Evolutionary conservation across 2,888 invertebrate genomes (phyloP).

Genomic region (Sepiola atlantica): DNA sequence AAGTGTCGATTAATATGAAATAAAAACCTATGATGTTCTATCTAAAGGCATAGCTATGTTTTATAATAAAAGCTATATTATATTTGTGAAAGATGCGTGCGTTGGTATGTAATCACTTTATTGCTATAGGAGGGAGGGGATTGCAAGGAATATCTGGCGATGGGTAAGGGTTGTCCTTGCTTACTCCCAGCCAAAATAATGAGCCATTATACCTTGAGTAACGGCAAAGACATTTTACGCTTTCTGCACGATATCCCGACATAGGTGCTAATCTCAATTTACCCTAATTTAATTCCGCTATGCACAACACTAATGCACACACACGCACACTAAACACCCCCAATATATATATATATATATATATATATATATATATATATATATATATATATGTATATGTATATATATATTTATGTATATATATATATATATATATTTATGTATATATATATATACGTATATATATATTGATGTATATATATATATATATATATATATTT

Average conservation of each 20-base stretch:
- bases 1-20: no score
- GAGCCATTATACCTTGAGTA: constrained; percentile 18
- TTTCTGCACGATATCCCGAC: neutral
- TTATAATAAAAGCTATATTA: no score
- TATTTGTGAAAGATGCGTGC: no score
- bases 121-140: no score
- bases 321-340: neutral
- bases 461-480: neutral
- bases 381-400: neutral
- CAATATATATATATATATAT: no score
- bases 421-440: neutral
- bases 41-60: no score
- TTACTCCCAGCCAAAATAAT: constrained; percentile 18
- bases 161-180: neutral
- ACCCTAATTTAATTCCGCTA: constrained; percentile 4
- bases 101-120: no score
- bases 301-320: neutral
- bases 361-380: neutral
- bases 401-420: neutral
- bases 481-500: neutral
- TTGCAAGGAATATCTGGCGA: neutral
- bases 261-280: neutral
- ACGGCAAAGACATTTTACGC: neutral
- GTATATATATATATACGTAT: neutral
- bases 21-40: no score